Base-by-base conservation (phyloP, 2,797 vertebrate genomes). In the Xenentodon cancila region DNA sequence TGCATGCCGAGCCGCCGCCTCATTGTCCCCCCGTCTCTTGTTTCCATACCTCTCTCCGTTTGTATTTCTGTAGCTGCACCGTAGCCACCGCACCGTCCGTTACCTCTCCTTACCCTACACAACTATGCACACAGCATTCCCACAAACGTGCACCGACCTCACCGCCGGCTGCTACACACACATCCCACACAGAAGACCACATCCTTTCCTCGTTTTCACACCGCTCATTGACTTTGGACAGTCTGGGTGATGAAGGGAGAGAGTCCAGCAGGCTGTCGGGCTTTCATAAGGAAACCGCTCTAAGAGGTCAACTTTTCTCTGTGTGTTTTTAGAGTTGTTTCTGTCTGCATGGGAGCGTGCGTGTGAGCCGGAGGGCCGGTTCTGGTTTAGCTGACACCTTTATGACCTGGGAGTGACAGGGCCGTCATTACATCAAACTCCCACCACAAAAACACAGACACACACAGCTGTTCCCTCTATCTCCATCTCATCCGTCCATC, bases 361-460 rank as follows among this genome's bases (percentile, higher is more conserved):
- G 53, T 53, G 59, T 59, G 68, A 73, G 79, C 80, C 71, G 0
- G 9, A 62, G 72, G 83, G 68, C 67, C 77, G 20, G 57, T 73
- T 79, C 72, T 73, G 71, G 56, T 87, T 75, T 48, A 84, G 82
- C 65, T 79, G 82, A 84, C 86, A 88, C 85, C 84, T 90, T 88
- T 85, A 86, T 83, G 87, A 87, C 87, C 84, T 45, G 56, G 66
- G 81, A 89, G 83, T 79, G 84, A 86, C 86, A 60, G 59, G 65
- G 59, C 78, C 49, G 68, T 85, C 85, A 86, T 88, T 85, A 83
- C 84, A 77, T 80, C 81, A 84, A 73, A 77, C 77, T 75, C 61
- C 54, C 60, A 63, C 68, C 73, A 62, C 20, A 1, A 17, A 58
- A 64, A 66, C 58, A 62, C 71, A 62, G 40, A 59, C 64, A 46